Conservation (phyloP, 2,113 vertebrate species). For the Limnothrissa miodon region DNA sequence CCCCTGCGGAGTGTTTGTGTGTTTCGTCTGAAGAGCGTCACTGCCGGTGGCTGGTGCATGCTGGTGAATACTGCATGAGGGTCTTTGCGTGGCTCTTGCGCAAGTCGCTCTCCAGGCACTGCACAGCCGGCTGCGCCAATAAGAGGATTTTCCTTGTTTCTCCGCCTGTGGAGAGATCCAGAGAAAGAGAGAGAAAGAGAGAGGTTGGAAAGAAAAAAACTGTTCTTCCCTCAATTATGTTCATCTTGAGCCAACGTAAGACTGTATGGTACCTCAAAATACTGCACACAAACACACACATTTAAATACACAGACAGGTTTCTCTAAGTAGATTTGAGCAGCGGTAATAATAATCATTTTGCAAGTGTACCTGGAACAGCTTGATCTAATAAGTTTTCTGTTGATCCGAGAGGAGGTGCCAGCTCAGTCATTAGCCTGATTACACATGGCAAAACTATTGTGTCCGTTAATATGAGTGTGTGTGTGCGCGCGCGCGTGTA, state of each 20-base stretch:
- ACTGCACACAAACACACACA: neutral
- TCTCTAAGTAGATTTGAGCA: neutral
- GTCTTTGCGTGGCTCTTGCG: neutral
- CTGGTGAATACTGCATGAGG: constrained; percentile 8
- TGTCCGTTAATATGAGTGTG: neutral
- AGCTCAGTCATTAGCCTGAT: neutral
- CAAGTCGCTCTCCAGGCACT: neutral
- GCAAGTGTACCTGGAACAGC: neutral
- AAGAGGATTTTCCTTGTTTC: neutral
- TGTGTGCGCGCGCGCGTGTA: neutral
- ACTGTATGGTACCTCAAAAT: neutral
- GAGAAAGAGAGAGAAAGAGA: neutral
- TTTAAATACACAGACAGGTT: neutral
- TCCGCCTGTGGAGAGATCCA: neutral
- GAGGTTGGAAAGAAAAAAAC: too few species aligned
- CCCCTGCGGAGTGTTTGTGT: neutral
- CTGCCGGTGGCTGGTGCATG: neutral
- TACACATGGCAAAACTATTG: constrained; percentile 27
- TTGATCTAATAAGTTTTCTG: constrained; percentile 18
- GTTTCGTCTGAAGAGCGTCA: neutral
- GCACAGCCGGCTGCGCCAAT: neutral
- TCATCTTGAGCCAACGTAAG: neutral
- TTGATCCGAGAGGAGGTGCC: constrained; percentile 43
- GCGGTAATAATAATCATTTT: neutral
- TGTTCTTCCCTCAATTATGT: neutral